Evolutionary conservation across 2,888 invertebrate species (phyloP), one percentile per base, ranked within the genome.

Genomic region (Bibio marci): DNA sequence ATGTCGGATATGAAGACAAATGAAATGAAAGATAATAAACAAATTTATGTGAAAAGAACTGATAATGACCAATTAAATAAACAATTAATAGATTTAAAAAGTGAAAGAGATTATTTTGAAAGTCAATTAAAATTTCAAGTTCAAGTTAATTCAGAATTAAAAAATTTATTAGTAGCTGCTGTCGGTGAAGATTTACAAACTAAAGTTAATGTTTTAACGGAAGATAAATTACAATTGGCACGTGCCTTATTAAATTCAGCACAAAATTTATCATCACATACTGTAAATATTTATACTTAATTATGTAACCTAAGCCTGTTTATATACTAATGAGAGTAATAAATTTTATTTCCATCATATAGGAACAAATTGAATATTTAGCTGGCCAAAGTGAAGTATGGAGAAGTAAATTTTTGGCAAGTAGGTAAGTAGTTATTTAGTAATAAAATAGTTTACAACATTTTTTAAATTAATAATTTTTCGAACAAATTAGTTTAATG

Each of bases 371-470:
- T 3, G 94, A 95, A 57, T 85, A 83, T 71, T 63, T 94, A 28
- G 83, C 87, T 14, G 88, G 92, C 1, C 90, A 92, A 54, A 88
- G 90, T 56, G 92, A 95, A 65, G 88, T 94, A 37, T 95, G 92
- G 92, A 72, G 90, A 45, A 91, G 90, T 56, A 95, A 94, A 71
- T 95, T 90, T 62, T 67, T 92, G 49, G 92, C 94, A 18, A 87
- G 87, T 66, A 85, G 83, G 83, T 83, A 64, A 45, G 33, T 47
- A 39, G 35, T 3, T 18, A 11, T 19, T 33, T 30, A 37, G 10
- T 18, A 14, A 10, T 17, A 17, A 28, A 28, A 17, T 4, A 4
- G 14, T 15, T 13, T 31, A 14, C 14, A 15, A 30, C 11, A 13
- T 30, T 30, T 11, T 2, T 6, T 34, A 5, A 15, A 12, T 39